Percentiles rank a stretch among this genome's conserved stretches.
phyloP scores from a whole-genome alignment of 2,888 invertebrate species.

The Mythimna impura region DNA sequence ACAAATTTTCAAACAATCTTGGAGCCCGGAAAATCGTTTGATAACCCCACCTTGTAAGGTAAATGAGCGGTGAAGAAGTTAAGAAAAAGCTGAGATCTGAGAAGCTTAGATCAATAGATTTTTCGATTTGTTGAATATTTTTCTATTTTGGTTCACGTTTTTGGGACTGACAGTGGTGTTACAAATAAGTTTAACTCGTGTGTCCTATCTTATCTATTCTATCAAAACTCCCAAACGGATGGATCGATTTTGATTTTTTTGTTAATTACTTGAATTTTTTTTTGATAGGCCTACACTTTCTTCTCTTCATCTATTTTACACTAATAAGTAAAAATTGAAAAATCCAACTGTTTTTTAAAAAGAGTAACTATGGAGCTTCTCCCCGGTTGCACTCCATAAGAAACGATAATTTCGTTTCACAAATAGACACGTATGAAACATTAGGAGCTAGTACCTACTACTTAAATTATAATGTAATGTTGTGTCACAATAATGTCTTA shows the following conservation, averaged over 20 bases:
- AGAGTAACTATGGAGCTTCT: neutral
- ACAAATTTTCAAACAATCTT: constrained; percentile 49
- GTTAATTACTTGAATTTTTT: neutral
- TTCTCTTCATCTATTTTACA: neutral
- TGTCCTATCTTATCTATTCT: neutral
- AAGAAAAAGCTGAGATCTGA: constrained; percentile 12
- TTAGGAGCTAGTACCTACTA: too few species aligned
- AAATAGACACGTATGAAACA: too few species aligned
- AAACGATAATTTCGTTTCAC: neutral
- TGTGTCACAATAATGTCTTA: too few species aligned
- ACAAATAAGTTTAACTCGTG: neutral
- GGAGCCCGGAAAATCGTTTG: constrained; percentile 36
- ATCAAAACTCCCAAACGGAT: neutral
- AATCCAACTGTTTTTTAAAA: neutral
- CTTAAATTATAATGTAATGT: too few species aligned
- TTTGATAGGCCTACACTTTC: neutral
- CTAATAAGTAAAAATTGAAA: too few species aligned
- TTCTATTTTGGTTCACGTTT: neutral
- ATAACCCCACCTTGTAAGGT: constrained; percentile 41
- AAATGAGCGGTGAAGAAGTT: constrained; percentile 54
- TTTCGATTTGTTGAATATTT: neutral
- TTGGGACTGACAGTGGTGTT: neutral
- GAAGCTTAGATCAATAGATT: neutral
- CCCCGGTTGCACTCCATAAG: neutral
- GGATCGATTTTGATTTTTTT: neutral